phyloP scores from a whole-genome alignment of 92 coral and sea anemone genomes.

The Parazoanthus swiftii region DNA sequence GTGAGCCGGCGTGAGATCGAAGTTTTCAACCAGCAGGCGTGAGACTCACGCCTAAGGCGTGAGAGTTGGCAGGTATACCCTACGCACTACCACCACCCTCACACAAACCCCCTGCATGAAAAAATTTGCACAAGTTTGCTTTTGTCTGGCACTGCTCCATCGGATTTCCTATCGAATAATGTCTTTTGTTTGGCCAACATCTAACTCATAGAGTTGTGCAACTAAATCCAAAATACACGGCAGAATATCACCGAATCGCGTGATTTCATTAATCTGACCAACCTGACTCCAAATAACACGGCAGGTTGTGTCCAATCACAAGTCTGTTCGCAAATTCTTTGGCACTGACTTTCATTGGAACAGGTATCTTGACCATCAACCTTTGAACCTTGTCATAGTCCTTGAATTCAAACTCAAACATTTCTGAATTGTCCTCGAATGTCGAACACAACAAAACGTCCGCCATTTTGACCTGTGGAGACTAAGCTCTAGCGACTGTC shows the following conservation, averaged over 20 bases:
- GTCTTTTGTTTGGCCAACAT: too few species aligned
- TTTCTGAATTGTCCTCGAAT: conserved; percentile 63
- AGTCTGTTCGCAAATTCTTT: conserved; percentile 88
- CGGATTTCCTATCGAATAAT: too few species aligned
- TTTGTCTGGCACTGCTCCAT: too few species aligned
- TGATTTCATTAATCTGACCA: background rate
- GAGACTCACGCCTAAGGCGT: too few species aligned
- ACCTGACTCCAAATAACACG: conserved; percentile 92
- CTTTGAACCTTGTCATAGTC: conserved; percentile 65
- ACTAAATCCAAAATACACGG: too few species aligned
- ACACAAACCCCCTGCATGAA: too few species aligned
- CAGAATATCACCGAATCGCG: background rate
- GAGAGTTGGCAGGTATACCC: too few species aligned
- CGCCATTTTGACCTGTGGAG: conserved; percentile 51
- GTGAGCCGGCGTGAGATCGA: too few species aligned
- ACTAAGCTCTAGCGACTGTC: background rate
- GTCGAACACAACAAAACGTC: conserved; percentile 63
- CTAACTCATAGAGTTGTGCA: too few species aligned
- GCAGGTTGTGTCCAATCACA: conserved; percentile 75
- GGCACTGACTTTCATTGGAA: conserved; percentile 72
- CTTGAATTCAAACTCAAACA: conserved; percentile 69
- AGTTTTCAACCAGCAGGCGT: too few species aligned
- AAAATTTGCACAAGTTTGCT: too few species aligned
- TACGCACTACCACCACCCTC: too few species aligned
- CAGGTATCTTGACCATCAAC: conserved; percentile 69